These are phyloP conservation scores for Archips xylosteana DNA, from an alignment of 2,888 invertebrate species.

Conservation along the genomic window DNA sequence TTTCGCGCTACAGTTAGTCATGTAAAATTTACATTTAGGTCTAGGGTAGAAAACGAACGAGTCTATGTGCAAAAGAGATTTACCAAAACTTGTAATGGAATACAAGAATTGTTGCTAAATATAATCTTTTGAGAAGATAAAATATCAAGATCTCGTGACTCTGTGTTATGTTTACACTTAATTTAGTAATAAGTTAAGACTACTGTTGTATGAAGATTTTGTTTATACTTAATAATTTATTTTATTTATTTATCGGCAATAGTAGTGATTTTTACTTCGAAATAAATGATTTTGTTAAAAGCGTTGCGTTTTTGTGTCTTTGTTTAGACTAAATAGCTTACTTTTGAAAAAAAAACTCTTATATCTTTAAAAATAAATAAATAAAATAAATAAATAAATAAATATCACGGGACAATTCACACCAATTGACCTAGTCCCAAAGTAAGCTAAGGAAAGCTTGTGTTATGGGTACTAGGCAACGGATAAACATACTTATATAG, in stretches of 20 bases:
- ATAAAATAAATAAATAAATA: too few relatives aligned
- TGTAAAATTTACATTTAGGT: slow-evolving; percentile 45
- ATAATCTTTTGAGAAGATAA: background rate
- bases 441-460: too few relatives aligned
- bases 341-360: too few relatives aligned
- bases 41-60: background rate
- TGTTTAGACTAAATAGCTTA: too few relatives aligned
- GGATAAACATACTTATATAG: too few relatives aligned
- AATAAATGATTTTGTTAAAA: slow-evolving; percentile 21
- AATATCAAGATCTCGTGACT: slow-evolving; percentile 17
- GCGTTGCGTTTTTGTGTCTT: background rate
- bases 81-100: background rate
- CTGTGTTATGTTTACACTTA: background rate
- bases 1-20: slow-evolving; percentile 55
- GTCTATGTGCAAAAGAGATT: background rate
- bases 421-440: too few relatives aligned
- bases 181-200: background rate
- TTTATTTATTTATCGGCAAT: slow-evolving; percentile 12
- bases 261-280: slow-evolving; percentile 13
- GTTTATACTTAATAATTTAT: background rate
- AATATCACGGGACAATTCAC: too few relatives aligned
- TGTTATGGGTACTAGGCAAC: too few relatives aligned
- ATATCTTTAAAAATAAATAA: too few relatives aligned
- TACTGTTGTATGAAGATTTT: background rate
- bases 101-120: background rate